Evolutionary conservation across 2,113 vertebrate species (phyloP).

Genomic region (Rhineura floridana): DNA sequence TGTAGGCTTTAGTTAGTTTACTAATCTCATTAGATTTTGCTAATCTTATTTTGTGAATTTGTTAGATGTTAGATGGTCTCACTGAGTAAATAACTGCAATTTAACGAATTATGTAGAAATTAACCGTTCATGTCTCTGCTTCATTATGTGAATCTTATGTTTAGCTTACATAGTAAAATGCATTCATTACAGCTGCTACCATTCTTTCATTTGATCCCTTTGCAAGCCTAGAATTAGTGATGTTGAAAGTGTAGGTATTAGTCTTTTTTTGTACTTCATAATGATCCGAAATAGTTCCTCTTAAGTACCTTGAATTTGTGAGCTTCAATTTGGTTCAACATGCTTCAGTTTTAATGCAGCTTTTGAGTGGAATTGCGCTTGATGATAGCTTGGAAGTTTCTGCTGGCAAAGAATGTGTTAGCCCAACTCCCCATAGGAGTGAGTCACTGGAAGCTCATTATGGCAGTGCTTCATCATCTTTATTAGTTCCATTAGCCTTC

Average conservation of each 20-base stretch:
- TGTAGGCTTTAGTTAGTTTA: background rate
- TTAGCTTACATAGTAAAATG: constrained; percentile 12
- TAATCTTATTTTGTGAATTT: background rate
- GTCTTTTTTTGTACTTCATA: background rate
- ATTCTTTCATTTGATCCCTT: background rate
- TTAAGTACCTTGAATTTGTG: background rate
- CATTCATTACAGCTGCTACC: background rate
- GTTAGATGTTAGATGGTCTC: background rate
- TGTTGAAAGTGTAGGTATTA: background rate
- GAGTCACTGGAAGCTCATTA: background rate
- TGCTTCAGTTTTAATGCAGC: background rate
- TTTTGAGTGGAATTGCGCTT: background rate
- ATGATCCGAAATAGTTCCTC: background rate
- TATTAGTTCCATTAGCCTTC: background rate
- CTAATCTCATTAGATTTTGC: background rate
- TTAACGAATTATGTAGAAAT: background rate
- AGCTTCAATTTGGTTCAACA: background rate
- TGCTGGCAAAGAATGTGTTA: background rate
- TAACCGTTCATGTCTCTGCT: background rate
- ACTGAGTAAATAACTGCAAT: accelerated
- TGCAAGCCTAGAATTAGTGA: background rate
- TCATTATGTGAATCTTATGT: background rate
- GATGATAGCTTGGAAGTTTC: background rate
- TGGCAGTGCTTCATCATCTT: background rate
- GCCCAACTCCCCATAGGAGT: background rate